Evolutionary conservation across 2,113 vertebrate genomes (phyloP), one percentile per base, ranked within the genome.

Genomic region (Podarcis raffonei): DNA sequence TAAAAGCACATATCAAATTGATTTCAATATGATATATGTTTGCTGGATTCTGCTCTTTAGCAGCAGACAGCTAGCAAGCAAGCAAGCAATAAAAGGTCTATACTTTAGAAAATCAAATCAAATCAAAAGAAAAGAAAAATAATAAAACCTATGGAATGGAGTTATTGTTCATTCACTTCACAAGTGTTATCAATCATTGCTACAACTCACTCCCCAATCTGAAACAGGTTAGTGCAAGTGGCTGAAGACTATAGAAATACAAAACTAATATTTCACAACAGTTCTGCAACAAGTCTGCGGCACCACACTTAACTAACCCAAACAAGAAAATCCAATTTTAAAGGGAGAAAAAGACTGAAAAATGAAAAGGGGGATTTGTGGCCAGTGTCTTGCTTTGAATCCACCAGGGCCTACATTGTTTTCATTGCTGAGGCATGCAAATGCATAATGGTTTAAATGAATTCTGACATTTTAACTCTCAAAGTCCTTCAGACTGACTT

Each of bases 401-500:
- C 57, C 62, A 94, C 86, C 22, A n/a, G 74, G 79, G 94, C 92
- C 77, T 62, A 86, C 35, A 80, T 89, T 95, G 88, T 89, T 94
- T 83, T 90, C 84, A 91, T 87, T 84, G 80, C 13, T 13, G 81
- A 87, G 86, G 65, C 27, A 30, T 27, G 88, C 86, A 89, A 93
- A 94, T 94, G 87, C 89, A 35, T 87, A 88, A 92, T 71, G 66
- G 79, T 93, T 95, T 94, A 94, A 90, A 81, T 85, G 83, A 95
- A 95, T 90, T 86, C 87, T 91, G 85, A 13, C 0, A 93, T 92
- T 90, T 89, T 83, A 80, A 78, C 0, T 0, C 90, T 85, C 74
- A 87, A 92, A 92, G 90, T 86, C 42, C 74, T 86, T 87, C 0
- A 0, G 32, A 13, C 9, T 66, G 35, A n/a, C 27, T 83, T 57